These are phyloP conservation scores for Bambusicola thoracicus DNA, from an alignment of 2,113 vertebrate species.

Conservation along the genomic window DNA sequence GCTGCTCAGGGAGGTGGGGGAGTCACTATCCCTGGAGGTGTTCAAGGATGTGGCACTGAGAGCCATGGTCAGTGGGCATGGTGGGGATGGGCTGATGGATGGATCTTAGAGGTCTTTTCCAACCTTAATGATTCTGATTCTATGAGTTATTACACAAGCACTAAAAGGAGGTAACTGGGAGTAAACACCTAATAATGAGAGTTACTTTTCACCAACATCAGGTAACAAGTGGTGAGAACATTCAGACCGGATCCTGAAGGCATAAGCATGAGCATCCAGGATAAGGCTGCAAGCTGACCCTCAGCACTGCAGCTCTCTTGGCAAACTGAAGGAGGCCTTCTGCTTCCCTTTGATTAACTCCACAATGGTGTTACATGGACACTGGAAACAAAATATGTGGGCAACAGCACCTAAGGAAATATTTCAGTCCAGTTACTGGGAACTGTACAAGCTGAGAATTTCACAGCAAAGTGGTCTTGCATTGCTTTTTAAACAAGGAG, in stretches of 20 bases:
- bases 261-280: neutral
- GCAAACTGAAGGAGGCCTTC: neutral
- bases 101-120: no score
- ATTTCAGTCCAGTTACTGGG: neutral
- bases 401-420: neutral
- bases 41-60: no score
- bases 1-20: no score
- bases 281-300: neutral
- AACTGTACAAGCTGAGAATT: neutral
- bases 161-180: neutral
- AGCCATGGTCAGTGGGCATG: no score
- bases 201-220: neutral
- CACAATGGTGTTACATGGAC: neutral
- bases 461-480: neutral
- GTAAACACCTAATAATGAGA: neutral
- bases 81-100: no score
- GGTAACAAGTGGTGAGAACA: neutral
- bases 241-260: neutral
- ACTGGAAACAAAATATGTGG: neutral
- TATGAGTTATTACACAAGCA: neutral
- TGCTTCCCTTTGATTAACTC: neutral
- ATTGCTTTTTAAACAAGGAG: neutral
- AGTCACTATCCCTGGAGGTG: no score
- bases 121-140: no score
- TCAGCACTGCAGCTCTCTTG: neutral